A percentile compares a stretch with the other conserved stretches of the same genome.
Evolutionary conservation across 2,113 vertebrate species (phyloP).

Genomic region (Brachyhypopomus occidentalis): DNA sequence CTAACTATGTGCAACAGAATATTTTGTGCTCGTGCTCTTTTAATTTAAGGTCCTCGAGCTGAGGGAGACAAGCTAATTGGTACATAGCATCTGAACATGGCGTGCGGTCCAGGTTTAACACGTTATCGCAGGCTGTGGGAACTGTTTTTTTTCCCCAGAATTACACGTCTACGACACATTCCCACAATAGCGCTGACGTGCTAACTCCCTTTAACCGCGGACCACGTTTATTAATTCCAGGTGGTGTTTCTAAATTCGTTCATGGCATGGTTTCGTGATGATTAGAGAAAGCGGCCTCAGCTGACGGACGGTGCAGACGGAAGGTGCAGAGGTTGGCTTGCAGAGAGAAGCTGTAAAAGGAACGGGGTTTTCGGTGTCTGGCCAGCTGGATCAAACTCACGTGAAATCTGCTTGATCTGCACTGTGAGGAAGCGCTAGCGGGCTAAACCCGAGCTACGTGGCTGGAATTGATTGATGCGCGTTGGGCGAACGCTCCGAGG

Average conservation of each 20-base stretch:
- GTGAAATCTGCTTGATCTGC: slow-evolving; percentile 24
- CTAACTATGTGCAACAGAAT: background rate
- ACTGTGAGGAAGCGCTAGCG: slow-evolving; percentile 1
- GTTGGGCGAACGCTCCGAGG: background rate
- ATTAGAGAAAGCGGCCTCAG: slow-evolving; percentile 21
- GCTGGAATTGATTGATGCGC: slow-evolving; percentile 23
- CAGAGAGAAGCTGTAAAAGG: slow-evolving; percentile 15
- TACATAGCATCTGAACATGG: slow-evolving; percentile 4
- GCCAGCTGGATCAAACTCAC: slow-evolving; percentile 37
- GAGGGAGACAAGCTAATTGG: slow-evolving; percentile 45
- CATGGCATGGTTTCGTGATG: slow-evolving; percentile 3
- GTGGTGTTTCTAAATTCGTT: slow-evolving; percentile 48
- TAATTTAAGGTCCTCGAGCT: slow-evolving; percentile 38
- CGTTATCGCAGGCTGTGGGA: slow-evolving; percentile 1
- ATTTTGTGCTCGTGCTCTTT: slow-evolving; percentile 30
- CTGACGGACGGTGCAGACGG: slow-evolving; percentile 12
- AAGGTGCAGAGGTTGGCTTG: slow-evolving; percentile 18
- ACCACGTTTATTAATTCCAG: slow-evolving; percentile 37
- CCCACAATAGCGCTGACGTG: slow-evolving; percentile 16
- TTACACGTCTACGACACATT: slow-evolving; percentile 26
- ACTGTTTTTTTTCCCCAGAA: slow-evolving; percentile 8
- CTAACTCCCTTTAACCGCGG: slow-evolving; percentile 10
- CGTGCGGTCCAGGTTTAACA: slow-evolving; percentile 12
- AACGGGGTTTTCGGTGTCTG: slow-evolving; percentile 10
- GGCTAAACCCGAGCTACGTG: slow-evolving; percentile 22